Evolutionary conservation across 2,113 vertebrate species (phyloP), one percentile per base, ranked within the genome.

Genomic region (Sinocyclocheilus maitianheensis): DNA sequence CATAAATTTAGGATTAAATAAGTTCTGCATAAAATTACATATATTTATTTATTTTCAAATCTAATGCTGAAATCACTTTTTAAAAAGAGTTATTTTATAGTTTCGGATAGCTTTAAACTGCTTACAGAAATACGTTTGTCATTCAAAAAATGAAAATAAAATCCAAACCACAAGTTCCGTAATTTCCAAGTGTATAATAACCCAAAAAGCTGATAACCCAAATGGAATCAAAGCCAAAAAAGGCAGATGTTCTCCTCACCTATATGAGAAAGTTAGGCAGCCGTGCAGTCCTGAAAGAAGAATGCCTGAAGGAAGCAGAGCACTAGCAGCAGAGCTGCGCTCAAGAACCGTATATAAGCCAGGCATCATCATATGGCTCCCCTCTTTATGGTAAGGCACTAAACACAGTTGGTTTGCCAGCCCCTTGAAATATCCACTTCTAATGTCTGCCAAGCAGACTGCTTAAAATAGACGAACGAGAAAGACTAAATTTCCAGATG

Each of bases 351-450:
- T 87, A 85, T 90, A 87, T 90, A 90, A 75, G 85, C 46, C 82
- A 85, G 87, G 87, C 78, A 87, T 75, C 80, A 88, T 67, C 63
- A 87, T 9, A 30, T 48, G 18, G 69, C 80, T 81, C 71, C 85
- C 37, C 87, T 90, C 62, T 85, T 90, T 90, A 87, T 90, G 89
- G 89, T 88, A 79, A 85, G 34, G 80, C 5, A 84, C 78, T 83
- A 87, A 83, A 83, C 62, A 40, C 46, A 83, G 81, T 87, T 62
- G 84, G 74, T 81, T 60, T 88, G 89, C 83, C 85, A 90, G 69
- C 11, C 24, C 24, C 89, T 86, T 26, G 63, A 85, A 88, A 90
- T 87, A 90, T 81, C 86, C 60, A 58, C 62, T 13, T 83, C 71
- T 10, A 74, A 83, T 83, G 78, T 87, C 43, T 74, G 24, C 78